phyloP scores from a whole-genome alignment of 2,113 vertebrate genomes.

The Heloderma charlesbogerti region DNA sequence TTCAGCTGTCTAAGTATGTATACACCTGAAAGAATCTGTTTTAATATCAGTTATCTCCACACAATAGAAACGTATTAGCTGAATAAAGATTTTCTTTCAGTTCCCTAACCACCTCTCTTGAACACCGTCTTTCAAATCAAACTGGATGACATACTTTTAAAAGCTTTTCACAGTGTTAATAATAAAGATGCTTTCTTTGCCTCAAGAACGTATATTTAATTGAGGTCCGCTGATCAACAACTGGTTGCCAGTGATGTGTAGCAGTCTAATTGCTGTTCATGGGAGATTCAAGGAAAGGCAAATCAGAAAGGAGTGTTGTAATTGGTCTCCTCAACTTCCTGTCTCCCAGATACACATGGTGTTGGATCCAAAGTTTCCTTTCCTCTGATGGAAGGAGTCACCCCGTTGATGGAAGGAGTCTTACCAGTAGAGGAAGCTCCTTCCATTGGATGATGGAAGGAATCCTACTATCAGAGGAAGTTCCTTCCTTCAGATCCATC shows the following conservation, averaged over 20 bases:
- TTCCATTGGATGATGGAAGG: no score
- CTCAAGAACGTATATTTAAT: constrained; percentile 56
- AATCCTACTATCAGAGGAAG: no score
- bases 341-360: no score
- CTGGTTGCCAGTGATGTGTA: constrained; percentile 47
- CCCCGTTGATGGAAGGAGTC: no score
- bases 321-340: no score
- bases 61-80: neutral
- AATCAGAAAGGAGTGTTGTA: neutral
- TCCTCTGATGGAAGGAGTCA: no score
- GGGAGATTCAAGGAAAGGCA: neutral
- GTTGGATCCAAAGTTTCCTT: no score
- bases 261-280: neutral
- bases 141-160: constrained; percentile 56
- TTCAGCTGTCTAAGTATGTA: neutral
- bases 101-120: constrained; percentile 30
- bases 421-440: no score
- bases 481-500: no score
- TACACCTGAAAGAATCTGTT: neutral
- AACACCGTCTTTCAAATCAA: constrained; percentile 28
- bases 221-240: constrained; percentile 39
- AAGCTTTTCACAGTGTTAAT: constrained; percentile 13
- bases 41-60: neutral
- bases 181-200: neutral
- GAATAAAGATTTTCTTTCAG: neutral